phyloP scores from a whole-genome alignment of 2,888 invertebrate species.

The Nomada ferruginata region DNA sequence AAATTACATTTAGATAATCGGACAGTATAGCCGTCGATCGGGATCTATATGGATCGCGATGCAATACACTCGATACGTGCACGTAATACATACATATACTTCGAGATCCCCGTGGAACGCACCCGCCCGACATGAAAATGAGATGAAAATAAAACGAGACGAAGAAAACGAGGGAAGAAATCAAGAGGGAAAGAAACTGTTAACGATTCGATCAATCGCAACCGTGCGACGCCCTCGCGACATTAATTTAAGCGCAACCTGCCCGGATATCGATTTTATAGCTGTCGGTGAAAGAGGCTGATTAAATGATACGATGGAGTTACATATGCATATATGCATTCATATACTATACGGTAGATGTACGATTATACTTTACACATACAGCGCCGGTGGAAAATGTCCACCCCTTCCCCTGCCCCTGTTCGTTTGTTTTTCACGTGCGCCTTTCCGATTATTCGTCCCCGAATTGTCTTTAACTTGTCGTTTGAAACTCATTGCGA shows the following conservation, averaged over 20 bases:
- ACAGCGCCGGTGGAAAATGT: slow-evolving; percentile 51
- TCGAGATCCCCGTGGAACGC: not conserved
- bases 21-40: not conserved
- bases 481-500: not conserved
- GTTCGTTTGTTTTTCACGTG: slow-evolving; percentile 2
- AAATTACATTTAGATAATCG: not conserved
- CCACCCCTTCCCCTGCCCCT: not conserved
- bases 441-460: slow-evolving; percentile 8
- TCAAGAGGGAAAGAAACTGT: not conserved
- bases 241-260: slow-evolving; percentile 50
- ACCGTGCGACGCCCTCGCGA: slow-evolving; percentile 30
- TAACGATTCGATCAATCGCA: slow-evolving; percentile 12
- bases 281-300: slow-evolving; percentile 77
- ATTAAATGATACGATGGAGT: slow-evolving; percentile 69
- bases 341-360: slow-evolving; percentile 34
- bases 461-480: not conserved
- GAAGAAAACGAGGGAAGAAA: no score
- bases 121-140: not conserved
- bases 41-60: slow-evolving; percentile 2
- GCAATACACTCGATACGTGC: not conserved
- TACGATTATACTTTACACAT: slow-evolving; percentile 62
- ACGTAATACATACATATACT: not conserved
- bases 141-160: no score
- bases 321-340: slow-evolving; percentile 39
- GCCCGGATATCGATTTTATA: slow-evolving; percentile 72